Base-by-base conservation (phyloP, 1,140 invertebrate genomes). In the Ooceraea biroi region DNA sequence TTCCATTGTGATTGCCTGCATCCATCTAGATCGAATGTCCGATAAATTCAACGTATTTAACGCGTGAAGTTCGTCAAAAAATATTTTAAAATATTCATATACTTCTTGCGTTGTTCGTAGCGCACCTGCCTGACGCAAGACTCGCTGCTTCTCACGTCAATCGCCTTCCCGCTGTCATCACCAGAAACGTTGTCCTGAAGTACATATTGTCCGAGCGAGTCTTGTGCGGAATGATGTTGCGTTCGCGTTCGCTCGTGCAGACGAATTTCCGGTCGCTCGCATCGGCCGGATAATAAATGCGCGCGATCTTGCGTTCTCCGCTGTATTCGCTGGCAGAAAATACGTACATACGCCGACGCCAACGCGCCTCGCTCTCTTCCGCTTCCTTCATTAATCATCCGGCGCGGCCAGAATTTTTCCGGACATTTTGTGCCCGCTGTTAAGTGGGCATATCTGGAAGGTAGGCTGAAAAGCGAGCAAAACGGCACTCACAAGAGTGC, bases 371-470 rank as follows among this genome's bases (percentile, higher is more conserved):
- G 48, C 60, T 80, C 27, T 27, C 72, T 82, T 76, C 74, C 73
- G 68, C 69, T 72, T 74, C 71, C 71, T 74, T 61, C 71, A 82
- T 74, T 82, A 73, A 73, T 82, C 80, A 72, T 76, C 19, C 57
- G 27, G 44, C 27, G 36, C 8, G 22, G 10, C 17, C 48, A 19
- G 46, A 11, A 41, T 77, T 73, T 82, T 30, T 82, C 77, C 36
- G 17, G 27, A 36, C 22, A 36, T 36, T 55, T 58, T 36, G 3
- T 5, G 46, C 30, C 44, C 12, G n/a, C 22, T 0, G 60, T 25
- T 77, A 65, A 77, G 73, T 50, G 36, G n/a, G 30, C 52, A 66
- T 22, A 41, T 66, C 17, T 41, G 30, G 27, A 55, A 77, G 44
- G 44, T 65, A 50, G 73, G 14, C 10, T 22, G 44, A 55, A 30